A percentile compares a stretch with the other conserved stretches of the same genome.
Conservation (phyloP, 53 echinoderm and acorn worm genomes). For the Echinometra lucunter region DNA sequence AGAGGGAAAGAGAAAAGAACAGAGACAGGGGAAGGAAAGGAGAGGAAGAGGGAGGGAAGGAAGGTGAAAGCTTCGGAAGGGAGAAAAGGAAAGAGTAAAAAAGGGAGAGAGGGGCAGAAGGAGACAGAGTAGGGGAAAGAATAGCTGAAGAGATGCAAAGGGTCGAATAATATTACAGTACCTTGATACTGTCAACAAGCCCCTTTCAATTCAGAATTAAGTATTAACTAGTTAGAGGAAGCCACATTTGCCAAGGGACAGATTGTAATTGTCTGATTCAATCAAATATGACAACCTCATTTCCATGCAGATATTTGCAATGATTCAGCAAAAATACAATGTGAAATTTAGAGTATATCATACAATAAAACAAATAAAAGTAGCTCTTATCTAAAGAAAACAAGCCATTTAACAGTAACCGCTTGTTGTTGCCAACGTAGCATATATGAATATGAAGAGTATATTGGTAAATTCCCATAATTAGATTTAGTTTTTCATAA, state of each 20-base stretch:
- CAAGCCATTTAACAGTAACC: neutral
- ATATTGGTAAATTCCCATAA: neutral
- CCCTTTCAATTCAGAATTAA: conserved; percentile 4
- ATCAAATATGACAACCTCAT: conserved; percentile 49
- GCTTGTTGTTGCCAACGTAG: conserved; percentile 3
- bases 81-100: neutral
- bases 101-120: neutral
- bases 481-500: neutral
- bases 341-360: neutral
- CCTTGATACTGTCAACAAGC: neutral
- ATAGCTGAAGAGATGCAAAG: neutral
- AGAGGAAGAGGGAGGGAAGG: too few relatives aligned
- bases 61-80: neutral
- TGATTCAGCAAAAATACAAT: conserved; percentile 25
- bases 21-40: neutral
- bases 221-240: conserved; percentile 4
- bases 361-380: neutral
- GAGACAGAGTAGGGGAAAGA: neutral
- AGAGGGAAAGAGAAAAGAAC: neutral
- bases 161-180: neutral
- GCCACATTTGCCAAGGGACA: conserved; percentile 31
- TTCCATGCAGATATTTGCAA: conserved; percentile 26
- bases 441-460: neutral
- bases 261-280: conserved; percentile 51
- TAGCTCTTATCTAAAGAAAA: conserved; percentile 6